Base-by-base conservation (phyloP, 2,113 vertebrate species). In the Sigmodon hispidus region DNA sequence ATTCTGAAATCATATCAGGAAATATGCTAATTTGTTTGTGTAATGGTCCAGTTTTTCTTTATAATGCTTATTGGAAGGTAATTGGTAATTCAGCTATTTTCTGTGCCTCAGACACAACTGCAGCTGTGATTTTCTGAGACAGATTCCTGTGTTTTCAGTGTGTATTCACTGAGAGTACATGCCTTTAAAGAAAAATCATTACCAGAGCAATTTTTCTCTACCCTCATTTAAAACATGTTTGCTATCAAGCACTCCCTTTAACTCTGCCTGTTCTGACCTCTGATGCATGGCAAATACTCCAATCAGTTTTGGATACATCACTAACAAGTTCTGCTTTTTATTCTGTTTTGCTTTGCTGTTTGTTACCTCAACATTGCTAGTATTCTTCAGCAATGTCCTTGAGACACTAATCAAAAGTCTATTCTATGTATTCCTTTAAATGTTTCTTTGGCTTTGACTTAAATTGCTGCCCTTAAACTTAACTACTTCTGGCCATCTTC, bases 341-440 rank as follows among this genome's bases (percentile, higher is more conserved):
- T 93, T 76, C 76, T 63, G 72, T 89, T 96, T 96, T 95, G n/a
- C 80, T 95, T 95, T 52, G 93, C 84, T 91, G 26, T 97, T 97
- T 91, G 48, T 29, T 77, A 92, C 59, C 86, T 93, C 24, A 96
- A 15, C 57, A 59, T 0, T 89, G 95, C 0, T 55, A 57, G 75
- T 91, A 97, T 57, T 92, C 67, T 95, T 89, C 36, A 96, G 31
- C 48, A 83, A 55, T 29, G 70, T 96, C 91, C 92, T 97, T 52
- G 72, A 55, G 48, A 87, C 26, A 8, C 65, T 19, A 88, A 96
- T 75, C 7, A 55, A 93, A 87, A 90, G 13, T 72, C 36, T 40
- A 73, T 43, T 94, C 85, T 12, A 12, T 36, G n/a, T 69, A 87
- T 81, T 97, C 15, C 52, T 96, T 87, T 63, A 97, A 88, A 43